Base-by-base conservation (phyloP, 2,797 vertebrate genomes). In the Adelosebastes latens region DNA sequence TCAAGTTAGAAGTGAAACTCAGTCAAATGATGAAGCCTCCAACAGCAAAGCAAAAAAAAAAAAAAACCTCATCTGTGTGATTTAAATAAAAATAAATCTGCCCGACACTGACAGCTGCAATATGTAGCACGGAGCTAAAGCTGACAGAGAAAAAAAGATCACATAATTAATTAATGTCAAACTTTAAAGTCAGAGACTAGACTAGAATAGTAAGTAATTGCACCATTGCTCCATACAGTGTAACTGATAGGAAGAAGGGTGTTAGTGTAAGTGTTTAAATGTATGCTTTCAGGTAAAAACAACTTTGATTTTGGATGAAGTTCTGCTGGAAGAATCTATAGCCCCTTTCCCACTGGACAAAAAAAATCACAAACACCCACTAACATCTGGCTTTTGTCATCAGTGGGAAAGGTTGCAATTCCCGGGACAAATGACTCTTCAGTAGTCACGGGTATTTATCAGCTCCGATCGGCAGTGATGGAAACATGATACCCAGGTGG, bases 1-100 rank as follows among this genome's bases (percentile, higher is more conserved):
- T 72, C 56, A 65, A 75, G 32, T 83, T 42, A 66, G n/a, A 73
- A 80, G 61, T 75, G 77, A 85, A 83, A 74, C 63, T 84, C 11
- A 11, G 36, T 70, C 52, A 70, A 60, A 88, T 52, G 52, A 77
- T 62, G 18, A 71, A 16, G 25, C 60, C 29, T 63, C n/a, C 42
- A 22, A 63, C 20, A 58, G 52, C 11, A 56, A 59, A 69, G 3
- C 46, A 60, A 55, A 68, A 49, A 31, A 36, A 27, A 36, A 39
- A 49, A 49, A 22, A 65, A 52, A 39, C 34, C 1, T 55, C n/a
- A 67, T 75, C 49, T 27, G 29, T 56, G 34, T 39, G 34, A 81
- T 65, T 62, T 55, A 22, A 75, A 86, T 58, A 16, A 32, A 70
- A 11, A n/a, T 13, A 62, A 31, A 75, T 69, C 39, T 75, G 32